Percentiles rank a stretch among this genome's conserved stretches.
Evolutionary conservation across 2,113 vertebrate species (phyloP).

Genomic region (Psittacus erithacus): DNA sequence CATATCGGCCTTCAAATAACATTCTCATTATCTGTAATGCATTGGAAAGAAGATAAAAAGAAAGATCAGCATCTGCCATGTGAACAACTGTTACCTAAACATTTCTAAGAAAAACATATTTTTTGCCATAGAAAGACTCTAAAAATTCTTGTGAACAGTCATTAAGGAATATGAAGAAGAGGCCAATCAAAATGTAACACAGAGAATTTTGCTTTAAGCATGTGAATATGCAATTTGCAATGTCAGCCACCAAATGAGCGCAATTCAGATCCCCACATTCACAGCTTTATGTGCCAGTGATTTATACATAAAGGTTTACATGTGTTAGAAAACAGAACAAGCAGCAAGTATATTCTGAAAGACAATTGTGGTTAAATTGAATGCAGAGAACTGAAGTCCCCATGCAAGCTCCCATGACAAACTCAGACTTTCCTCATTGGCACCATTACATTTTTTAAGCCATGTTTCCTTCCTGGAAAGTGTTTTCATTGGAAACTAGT

Average conservation of each 20-base stretch:
- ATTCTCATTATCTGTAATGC: slow-evolving; percentile 86
- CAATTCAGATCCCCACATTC: neutral
- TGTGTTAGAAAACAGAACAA: neutral
- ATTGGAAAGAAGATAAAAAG: neutral
- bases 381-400: neutral
- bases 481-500: neutral
- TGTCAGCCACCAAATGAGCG: neutral
- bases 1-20: slow-evolving; percentile 93
- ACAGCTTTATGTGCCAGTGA: neutral
- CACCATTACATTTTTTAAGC: neutral
- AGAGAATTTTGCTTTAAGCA: neutral
- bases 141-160: neutral
- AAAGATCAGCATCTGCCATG: neutral
- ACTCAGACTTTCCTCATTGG: neutral
- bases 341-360: neutral
- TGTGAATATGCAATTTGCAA: neutral
- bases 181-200: neutral
- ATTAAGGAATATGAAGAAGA: neutral
- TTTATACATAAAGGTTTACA: neutral
- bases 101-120: neutral
- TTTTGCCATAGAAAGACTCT: neutral
- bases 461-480: neutral
- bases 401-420: neutral
- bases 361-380: neutral
- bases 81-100: neutral